Percentiles rank a stretch among this genome's conserved stretches.
These are phyloP conservation scores for Leptonema lineaticorne DNA, from an alignment of 1,140 invertebrate species.

Conservation along the genomic window DNA sequence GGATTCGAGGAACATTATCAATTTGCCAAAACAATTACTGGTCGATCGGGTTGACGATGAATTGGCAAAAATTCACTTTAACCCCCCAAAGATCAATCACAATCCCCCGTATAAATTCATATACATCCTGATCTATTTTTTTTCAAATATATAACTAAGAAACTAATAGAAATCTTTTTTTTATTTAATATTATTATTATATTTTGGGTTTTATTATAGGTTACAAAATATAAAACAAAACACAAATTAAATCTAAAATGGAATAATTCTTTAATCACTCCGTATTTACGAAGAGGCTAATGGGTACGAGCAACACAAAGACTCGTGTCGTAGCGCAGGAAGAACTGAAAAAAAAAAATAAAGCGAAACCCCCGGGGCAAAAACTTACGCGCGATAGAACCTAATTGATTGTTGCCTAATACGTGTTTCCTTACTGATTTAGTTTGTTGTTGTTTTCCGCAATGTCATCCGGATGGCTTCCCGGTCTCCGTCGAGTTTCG, in stretches of 20 bases:
- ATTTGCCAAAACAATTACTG: conserved; percentile 29
- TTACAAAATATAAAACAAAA: too few species aligned
- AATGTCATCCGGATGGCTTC: conserved; percentile 13
- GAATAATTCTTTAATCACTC: too few species aligned
- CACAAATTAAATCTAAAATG: too few species aligned
- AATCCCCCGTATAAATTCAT: too few species aligned
- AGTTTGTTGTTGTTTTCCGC: conserved; percentile 29
- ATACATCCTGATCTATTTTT: too few species aligned
- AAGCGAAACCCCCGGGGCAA: conserved; percentile 5
- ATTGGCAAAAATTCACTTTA: conserved; percentile 12
- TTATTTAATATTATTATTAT: too few species aligned
- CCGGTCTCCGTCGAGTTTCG: not conserved
- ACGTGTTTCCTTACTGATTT: conserved; percentile 35
- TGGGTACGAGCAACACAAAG: conserved; percentile 27
- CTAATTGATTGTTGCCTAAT: conserved; percentile 39
- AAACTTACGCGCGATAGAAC: conserved; percentile 17
- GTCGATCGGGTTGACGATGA: conserved; percentile 35
- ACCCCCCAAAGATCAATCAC: conserved; percentile 36
- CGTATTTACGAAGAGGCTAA: too few species aligned
- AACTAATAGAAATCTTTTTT: too few species aligned
- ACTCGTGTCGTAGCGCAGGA: conserved; percentile 26
- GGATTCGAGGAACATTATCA: conserved; percentile 12
- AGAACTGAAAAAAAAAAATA: conserved; percentile 32
- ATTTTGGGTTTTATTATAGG: too few species aligned
- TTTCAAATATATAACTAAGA: too few species aligned